A percentile compares a stretch with the other conserved stretches of the same genome.
Evolutionary conservation across 2,797 vertebrate genomes (phyloP).

Genomic region (Tokudaia tokunoshimensis): DNA sequence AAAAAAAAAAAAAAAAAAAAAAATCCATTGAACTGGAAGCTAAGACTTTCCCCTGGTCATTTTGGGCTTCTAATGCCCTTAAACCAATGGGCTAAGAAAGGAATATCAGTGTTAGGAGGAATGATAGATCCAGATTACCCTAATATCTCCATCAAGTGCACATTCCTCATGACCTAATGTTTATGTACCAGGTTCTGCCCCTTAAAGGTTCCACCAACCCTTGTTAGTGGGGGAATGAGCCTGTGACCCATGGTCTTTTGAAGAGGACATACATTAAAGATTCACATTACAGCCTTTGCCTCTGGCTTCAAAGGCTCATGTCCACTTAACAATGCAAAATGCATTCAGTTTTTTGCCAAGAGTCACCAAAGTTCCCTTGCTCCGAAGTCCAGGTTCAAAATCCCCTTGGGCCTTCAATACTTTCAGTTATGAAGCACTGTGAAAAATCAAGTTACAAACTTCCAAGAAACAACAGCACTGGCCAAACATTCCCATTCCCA

Average conservation of each 20-base stretch:
- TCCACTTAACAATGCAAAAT: neutral
- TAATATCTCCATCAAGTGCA: neutral
- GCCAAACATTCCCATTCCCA: neutral
- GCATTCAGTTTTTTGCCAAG: neutral
- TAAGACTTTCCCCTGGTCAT: neutral
- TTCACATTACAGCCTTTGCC: neutral
- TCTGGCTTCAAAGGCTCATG: neutral
- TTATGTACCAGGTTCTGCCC: neutral
- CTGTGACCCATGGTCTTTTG: neutral
- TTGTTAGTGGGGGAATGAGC: neutral
- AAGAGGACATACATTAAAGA: neutral
- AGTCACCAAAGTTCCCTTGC: neutral
- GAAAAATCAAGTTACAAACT: neutral
- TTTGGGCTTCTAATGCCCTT: neutral
- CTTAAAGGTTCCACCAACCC: neutral
- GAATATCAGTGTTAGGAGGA: neutral
- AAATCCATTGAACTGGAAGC: too few relatives aligned
- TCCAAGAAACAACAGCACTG: neutral
- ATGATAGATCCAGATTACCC: neutral
- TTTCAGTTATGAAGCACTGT: neutral
- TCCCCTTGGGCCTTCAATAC: neutral
- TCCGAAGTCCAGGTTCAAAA: neutral
- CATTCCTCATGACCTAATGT: neutral
- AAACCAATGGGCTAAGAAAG: neutral
- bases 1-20: too few relatives aligned